Conservation (phyloP, 2,113 vertebrate genomes). For the Channa maculata region DNA sequence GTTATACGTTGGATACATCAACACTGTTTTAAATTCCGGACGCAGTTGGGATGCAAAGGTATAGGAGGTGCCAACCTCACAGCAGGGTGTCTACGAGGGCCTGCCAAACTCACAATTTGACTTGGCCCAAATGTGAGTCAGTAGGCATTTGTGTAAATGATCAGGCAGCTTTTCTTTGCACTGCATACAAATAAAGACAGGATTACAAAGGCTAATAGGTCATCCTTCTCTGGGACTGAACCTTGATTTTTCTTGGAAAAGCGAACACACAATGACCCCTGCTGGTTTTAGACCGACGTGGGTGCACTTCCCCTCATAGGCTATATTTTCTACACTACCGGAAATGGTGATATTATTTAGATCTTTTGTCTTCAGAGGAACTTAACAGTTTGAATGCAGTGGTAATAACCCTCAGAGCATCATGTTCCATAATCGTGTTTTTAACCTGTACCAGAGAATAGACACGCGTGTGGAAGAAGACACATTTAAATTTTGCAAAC, state of each 20-base stretch:
- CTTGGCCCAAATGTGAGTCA: neutral
- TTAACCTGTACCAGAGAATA: neutral
- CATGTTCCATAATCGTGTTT: neutral
- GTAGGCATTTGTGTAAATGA: conserved; percentile 18
- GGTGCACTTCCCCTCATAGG: neutral
- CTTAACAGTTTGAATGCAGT: conserved; percentile 1
- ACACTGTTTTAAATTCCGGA: neutral
- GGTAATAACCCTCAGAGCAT: conserved; percentile 3
- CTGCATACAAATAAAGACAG: conserved; percentile 35
- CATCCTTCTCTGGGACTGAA: conserved; percentile 8
- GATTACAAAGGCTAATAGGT: conserved; percentile 47
- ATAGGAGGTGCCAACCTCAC: conserved; percentile 8
- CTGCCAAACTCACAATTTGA: conserved; percentile 41
- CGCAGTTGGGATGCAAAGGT: neutral
- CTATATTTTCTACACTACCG: conserved; percentile 10
- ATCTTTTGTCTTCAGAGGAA: neutral
- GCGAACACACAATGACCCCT: conserved; percentile 22
- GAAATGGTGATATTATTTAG: conserved; percentile 27
- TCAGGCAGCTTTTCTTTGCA: conserved; percentile 13
- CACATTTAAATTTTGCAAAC: neutral
- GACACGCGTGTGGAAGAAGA: neutral
- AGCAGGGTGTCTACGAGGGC: neutral
- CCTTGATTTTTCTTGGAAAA: conserved; percentile 37
- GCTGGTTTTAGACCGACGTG: neutral
- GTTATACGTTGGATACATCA: neutral